Base-by-base conservation (phyloP, 2,888 invertebrate genomes). In the Hemicrepidius hirtus region DNA sequence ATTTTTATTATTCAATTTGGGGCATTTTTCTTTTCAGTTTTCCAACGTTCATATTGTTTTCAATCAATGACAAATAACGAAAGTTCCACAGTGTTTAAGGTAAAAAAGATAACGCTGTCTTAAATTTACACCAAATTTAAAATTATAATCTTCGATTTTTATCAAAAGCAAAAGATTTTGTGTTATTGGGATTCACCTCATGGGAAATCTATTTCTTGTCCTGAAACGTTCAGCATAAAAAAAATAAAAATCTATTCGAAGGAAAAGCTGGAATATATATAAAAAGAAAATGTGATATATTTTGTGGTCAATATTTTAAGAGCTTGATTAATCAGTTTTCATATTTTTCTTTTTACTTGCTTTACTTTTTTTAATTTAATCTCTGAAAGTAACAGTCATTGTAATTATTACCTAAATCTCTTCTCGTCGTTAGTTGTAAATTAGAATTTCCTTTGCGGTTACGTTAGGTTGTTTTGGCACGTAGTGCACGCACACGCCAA, bases 401-500 rank as follows among this genome's bases (percentile, higher is more conserved):
- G 3, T 20, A 46, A 20, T 46, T 32, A 32, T 9, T 9, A 32
- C 46, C 46, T 16, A 20, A 46, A 24, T 53, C 53, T n/a, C 37
- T 18, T 37, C 35, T 57, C 37, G 37, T 57, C 37, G 37, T 57
- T 37, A 37, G 13, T 32, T 57, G 37, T n/a, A 57, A 57, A 55
- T 55, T 16, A 37, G 35, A 57, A 57, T 21, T 57, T 32, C 37
- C 12, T 18, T 57, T 57, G 57, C n/a, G 57, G 57, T 12, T 28
- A 28, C 37, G 10, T 37, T 37, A 35, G 13, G 18, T 20, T 53
- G 13, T 57, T 67, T 67, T 67, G 41, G 24, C 40, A 41, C 32
- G 53, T 67, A 57, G 40, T 28, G 46, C 53, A 44, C 57, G 41
- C 67, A 18, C 32, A 32, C 24, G 55, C 53, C 57, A 57, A 41